These are phyloP conservation scores for Incurvaria masculella DNA, from an alignment of 2,888 invertebrate species.

Conservation along the genomic window DNA sequence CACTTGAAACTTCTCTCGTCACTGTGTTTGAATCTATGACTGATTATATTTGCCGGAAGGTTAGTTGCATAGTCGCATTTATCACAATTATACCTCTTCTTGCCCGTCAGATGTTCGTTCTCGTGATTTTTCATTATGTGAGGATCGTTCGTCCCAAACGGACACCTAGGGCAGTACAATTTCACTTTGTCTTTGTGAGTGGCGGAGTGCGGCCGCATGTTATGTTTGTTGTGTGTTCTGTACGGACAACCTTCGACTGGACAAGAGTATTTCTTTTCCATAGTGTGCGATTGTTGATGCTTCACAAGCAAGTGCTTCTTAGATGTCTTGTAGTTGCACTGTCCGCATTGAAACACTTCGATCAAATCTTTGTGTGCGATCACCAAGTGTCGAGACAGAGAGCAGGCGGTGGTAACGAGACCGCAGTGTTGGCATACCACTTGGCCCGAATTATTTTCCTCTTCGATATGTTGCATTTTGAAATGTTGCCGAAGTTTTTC, in stretches of 20 bases:
- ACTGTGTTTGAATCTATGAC: slow-evolving; percentile 48
- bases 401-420: background rate
- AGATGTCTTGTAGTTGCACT: slow-evolving; percentile 34
- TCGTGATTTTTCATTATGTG: slow-evolving; percentile 44
- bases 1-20: slow-evolving; percentile 45
- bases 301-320: slow-evolving; percentile 42
- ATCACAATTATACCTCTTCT: slow-evolving; percentile 37
- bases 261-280: slow-evolving; percentile 34
- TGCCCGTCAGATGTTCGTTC: slow-evolving; percentile 41
- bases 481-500: slow-evolving; percentile 21
- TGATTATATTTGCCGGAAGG: slow-evolving; percentile 42
- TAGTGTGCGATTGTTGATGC: slow-evolving; percentile 38
- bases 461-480: background rate
- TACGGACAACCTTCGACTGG: slow-evolving; percentile 37
- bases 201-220: slow-evolving; percentile 39
- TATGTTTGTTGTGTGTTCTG: slow-evolving; percentile 38
- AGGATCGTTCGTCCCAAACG: slow-evolving; percentile 48
- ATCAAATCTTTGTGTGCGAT: slow-evolving; percentile 24
- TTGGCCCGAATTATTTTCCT: too few species aligned
- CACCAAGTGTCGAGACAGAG: too few species aligned
- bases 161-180: slow-evolving; percentile 38
- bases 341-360: slow-evolving; percentile 38
- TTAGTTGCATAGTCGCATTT: slow-evolving; percentile 46
- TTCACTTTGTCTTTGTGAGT: slow-evolving; percentile 37
- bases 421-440: background rate